Conservation (phyloP, 2,888 invertebrate species). For the Cryptosula pallasiana region DNA sequence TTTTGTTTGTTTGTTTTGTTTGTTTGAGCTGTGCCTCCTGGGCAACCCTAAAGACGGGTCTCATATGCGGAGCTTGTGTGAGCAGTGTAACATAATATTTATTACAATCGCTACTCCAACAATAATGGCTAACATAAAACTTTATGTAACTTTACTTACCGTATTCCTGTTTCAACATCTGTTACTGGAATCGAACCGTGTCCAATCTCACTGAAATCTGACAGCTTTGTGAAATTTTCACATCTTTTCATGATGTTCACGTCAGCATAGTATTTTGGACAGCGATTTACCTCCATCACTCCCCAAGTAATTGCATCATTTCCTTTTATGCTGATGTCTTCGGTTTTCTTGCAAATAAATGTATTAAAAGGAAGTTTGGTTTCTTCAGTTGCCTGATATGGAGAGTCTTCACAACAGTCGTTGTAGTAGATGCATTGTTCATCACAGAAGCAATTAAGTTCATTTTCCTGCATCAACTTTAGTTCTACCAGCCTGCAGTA, state of each 20-base stretch:
- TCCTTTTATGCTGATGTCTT: not conserved
- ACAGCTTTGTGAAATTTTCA: not conserved
- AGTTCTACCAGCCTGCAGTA: conserved; percentile 6
- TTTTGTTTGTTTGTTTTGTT: no score
- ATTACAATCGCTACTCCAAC: no score
- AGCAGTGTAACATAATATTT: not conserved
- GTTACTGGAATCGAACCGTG: not conserved
- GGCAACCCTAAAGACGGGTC: not conserved
- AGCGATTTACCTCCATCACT: not conserved
- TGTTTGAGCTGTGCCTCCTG: not conserved
- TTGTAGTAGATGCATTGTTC: conserved; percentile 18
- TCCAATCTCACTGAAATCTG: not conserved
- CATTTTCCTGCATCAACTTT: not conserved
- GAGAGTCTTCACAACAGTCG: conserved; percentile 22
- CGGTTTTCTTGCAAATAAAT: not conserved
- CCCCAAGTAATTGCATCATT: not conserved
- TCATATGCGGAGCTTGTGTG: not conserved
- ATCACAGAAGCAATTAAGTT: conserved; percentile 5
- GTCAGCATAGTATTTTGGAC: not conserved
- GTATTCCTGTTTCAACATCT: not conserved
- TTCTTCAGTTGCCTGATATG: not conserved
- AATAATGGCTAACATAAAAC: not conserved
- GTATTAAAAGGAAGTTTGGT: not conserved
- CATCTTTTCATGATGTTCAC: not conserved
- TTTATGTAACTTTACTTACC: not conserved